A percentile compares a stretch with the other conserved stretches of the same genome.
Evolutionary conservation across 2,888 invertebrate genomes (phyloP).

Genomic region (Lucinisca nassula): DNA sequence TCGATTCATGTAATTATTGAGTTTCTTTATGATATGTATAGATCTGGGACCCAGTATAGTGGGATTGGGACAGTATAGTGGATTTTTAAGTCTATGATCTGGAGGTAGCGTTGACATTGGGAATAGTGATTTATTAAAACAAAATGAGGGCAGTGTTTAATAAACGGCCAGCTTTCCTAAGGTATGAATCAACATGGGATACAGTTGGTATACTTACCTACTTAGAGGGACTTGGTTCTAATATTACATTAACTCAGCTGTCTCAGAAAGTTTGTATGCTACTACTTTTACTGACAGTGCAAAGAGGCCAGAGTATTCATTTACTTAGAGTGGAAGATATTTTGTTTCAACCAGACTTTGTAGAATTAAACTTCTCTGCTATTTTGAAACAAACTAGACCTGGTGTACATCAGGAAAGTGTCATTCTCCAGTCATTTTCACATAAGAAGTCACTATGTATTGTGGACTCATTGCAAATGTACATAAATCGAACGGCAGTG

Average conservation of each 20-base stretch:
- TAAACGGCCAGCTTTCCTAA: neutral
- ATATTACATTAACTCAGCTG: neutral
- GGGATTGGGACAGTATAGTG: neutral
- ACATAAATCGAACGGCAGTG: constrained; percentile 9
- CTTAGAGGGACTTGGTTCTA: neutral
- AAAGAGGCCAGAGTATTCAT: neutral
- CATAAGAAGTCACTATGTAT: neutral
- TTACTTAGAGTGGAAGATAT: neutral
- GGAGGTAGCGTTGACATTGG: neutral
- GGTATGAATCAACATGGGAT: neutral
- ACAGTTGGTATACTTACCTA: neutral
- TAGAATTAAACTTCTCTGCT: neutral
- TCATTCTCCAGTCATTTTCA: neutral
- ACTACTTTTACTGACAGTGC: neutral
- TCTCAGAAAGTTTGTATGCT: neutral
- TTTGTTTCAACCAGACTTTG: neutral
- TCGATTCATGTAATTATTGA: neutral
- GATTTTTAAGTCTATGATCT: neutral
- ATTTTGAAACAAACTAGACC: neutral
- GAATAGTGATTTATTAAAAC: neutral
- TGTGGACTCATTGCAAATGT: neutral
- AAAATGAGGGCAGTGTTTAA: neutral
- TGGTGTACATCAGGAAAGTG: neutral
- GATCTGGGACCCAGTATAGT: neutral
- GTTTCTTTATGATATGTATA: constrained; percentile 26